These are phyloP conservation scores for Poecilia latipinna DNA, from an alignment of 2,113 vertebrate genomes.

Conservation along the genomic window DNA sequence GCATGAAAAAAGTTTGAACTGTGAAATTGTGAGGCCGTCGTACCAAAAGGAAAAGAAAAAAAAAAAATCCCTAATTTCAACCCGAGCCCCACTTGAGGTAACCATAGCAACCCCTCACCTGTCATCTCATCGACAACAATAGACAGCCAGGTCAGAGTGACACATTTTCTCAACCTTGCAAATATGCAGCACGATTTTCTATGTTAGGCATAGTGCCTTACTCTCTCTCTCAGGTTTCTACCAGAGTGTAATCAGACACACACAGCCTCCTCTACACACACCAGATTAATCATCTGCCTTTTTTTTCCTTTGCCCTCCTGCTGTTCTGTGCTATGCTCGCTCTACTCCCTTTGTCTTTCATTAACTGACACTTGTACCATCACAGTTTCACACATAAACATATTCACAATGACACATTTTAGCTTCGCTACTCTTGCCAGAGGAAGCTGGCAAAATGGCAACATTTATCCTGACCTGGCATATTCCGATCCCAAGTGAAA, in stretches of 20 bases:
- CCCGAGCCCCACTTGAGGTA: slow-evolving; percentile 62
- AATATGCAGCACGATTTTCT: slow-evolving; percentile 54
- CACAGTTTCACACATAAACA: slow-evolving; percentile 22
- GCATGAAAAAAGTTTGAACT: slow-evolving; percentile 33
- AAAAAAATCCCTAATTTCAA: slow-evolving; percentile 42
- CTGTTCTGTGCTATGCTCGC: slow-evolving; percentile 10
- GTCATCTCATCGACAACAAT: slow-evolving; percentile 65
- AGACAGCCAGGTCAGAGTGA: slow-evolving; percentile 75
- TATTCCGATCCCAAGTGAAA: slow-evolving; percentile 68
- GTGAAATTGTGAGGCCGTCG: slow-evolving; percentile 25
- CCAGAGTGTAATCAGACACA: slow-evolving; percentile 27
- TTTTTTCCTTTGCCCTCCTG: background rate
- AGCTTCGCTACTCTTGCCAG: slow-evolving; percentile 40
- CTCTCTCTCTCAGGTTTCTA: slow-evolving; percentile 25
- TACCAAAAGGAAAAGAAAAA: slow-evolving; percentile 18
- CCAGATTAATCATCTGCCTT: slow-evolving; percentile 34
- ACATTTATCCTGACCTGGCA: slow-evolving; percentile 80
- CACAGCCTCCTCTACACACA: slow-evolving; percentile 10
- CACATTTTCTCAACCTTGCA: slow-evolving; percentile 62
- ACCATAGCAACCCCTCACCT: slow-evolving; percentile 81
- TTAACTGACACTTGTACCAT: slow-evolving; percentile 32
- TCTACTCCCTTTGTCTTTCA: slow-evolving; percentile 29
- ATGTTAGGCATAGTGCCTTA: slow-evolving; percentile 20
- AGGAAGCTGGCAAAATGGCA: slow-evolving; percentile 69
- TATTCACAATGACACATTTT: slow-evolving; percentile 33